phyloP scores from a whole-genome alignment of 2,113 vertebrate species.

The Pachypanchax playfairii region DNA sequence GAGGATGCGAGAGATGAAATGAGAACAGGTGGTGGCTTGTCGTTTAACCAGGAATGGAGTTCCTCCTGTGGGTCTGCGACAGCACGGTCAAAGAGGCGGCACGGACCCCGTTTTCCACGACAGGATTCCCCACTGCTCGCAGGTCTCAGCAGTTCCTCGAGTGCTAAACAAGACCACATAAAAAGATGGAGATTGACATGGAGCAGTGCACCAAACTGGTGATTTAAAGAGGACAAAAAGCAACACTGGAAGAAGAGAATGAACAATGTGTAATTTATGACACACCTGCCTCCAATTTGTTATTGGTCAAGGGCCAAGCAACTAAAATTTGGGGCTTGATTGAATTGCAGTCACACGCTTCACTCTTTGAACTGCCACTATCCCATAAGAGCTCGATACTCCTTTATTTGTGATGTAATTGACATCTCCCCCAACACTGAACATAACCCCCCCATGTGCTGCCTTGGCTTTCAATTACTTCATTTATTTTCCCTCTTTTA shows the following conservation, averaged over 20 bases:
- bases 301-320: slow-evolving; percentile 56
- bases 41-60: slow-evolving; percentile 58
- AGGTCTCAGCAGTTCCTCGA: slow-evolving; percentile 11
- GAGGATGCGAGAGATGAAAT: slow-evolving; percentile 65
- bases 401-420: slow-evolving; percentile 57
- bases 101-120: slow-evolving; percentile 11
- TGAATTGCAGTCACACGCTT: slow-evolving; percentile 48
- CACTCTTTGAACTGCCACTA: slow-evolving; percentile 57
- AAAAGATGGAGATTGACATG: not conserved
- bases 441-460: slow-evolving; percentile 19
- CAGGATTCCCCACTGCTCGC: slow-evolving; percentile 15
- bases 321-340: slow-evolving; percentile 58
- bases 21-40: slow-evolving; percentile 76
- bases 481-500: slow-evolving; percentile 8
- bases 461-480: slow-evolving; percentile 25
- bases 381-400: slow-evolving; percentile 45
- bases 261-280: slow-evolving; percentile 50
- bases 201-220: not conserved
- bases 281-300: slow-evolving; percentile 58
- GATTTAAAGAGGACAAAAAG: slow-evolving; percentile 24
- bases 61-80: slow-evolving; percentile 48
- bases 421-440: slow-evolving; percentile 42
- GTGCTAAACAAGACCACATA: slow-evolving; percentile 16
- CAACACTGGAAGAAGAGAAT: slow-evolving; percentile 4
- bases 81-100: slow-evolving; percentile 31